Conservation (phyloP, 2,888 invertebrate species). For the Lithophane socia region DNA sequence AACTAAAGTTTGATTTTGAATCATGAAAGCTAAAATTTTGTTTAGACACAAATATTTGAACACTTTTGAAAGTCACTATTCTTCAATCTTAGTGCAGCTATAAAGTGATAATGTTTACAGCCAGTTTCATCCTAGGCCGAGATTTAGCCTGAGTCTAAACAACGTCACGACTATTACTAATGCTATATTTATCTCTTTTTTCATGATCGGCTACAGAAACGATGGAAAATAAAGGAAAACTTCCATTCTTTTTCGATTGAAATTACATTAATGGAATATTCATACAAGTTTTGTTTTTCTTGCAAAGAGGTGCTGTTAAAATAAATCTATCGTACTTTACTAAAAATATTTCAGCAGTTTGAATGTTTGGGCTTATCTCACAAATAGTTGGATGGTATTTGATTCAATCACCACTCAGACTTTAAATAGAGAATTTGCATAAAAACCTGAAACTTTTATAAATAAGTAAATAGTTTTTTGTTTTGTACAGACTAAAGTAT, state of each 20-base stretch:
- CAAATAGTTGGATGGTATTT: slow-evolving; percentile 12
- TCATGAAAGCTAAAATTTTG: not conserved
- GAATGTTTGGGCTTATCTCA: slow-evolving; percentile 20
- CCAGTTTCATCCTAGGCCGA: slow-evolving; percentile 15
- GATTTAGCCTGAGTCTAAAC: slow-evolving; percentile 22
- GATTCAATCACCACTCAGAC: slow-evolving; percentile 1
- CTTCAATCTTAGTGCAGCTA: slow-evolving; percentile 16
- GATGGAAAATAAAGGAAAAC: slow-evolving; percentile 19
- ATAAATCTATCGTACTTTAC: slow-evolving; percentile 33
- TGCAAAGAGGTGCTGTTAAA: slow-evolving; percentile 37
- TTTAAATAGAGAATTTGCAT: not conserved
- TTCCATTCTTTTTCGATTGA: slow-evolving; percentile 34
- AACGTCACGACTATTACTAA: slow-evolving; percentile 31
- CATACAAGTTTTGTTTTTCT: slow-evolving; percentile 28
- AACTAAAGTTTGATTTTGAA: not conserved
- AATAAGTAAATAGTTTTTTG: not conserved
- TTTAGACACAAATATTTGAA: not conserved
- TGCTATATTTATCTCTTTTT: slow-evolving; percentile 35
- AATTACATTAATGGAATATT: slow-evolving; percentile 30
- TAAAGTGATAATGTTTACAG: slow-evolving; percentile 33
- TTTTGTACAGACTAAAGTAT: not conserved
- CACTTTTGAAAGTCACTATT: not conserved
- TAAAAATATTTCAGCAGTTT: slow-evolving; percentile 10
- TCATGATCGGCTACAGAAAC: slow-evolving; percentile 10
- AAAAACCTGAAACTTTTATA: not conserved